Conservation (phyloP, 2,888 invertebrate species). For the Tipula helvola region DNA sequence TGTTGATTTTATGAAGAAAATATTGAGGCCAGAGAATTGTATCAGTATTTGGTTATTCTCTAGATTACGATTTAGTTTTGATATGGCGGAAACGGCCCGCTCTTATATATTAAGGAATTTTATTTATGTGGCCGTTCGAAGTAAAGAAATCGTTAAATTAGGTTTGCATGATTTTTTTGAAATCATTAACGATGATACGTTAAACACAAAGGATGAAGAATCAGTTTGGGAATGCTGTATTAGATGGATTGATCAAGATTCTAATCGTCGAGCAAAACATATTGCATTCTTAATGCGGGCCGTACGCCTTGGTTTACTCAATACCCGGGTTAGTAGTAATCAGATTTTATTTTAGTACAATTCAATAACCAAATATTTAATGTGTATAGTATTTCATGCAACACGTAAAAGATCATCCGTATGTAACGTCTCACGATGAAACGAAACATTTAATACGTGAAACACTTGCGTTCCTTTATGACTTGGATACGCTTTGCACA, state of each 20-base stretch:
- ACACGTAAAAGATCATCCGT: slow-evolving; percentile 77
- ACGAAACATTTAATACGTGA: slow-evolving; percentile 83
- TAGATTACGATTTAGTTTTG: slow-evolving; percentile 58
- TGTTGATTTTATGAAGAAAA: slow-evolving; percentile 56
- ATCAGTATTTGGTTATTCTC: slow-evolving; percentile 78
- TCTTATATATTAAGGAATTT: slow-evolving; percentile 64
- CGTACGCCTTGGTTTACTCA: slow-evolving; percentile 69
- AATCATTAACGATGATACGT: slow-evolving; percentile 68
- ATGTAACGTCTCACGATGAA: slow-evolving; percentile 68
- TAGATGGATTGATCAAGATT: slow-evolving; percentile 74
- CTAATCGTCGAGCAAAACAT: slow-evolving; percentile 55
- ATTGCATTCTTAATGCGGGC: slow-evolving; percentile 69
- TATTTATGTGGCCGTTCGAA: slow-evolving; percentile 55
- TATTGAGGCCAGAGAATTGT: slow-evolving; percentile 64
- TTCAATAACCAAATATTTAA: not conserved
- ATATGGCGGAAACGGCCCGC: slow-evolving; percentile 45
- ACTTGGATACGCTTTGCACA: slow-evolving; percentile 73
- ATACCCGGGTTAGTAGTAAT: slow-evolving; percentile 46
- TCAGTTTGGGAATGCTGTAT: slow-evolving; percentile 75
- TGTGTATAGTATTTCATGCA: slow-evolving; percentile 76
- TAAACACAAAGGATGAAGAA: slow-evolving; percentile 81
- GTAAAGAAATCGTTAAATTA: slow-evolving; percentile 61
- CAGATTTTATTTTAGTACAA: slow-evolving; percentile 11
- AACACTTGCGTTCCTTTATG: slow-evolving; percentile 81
- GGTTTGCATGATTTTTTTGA: slow-evolving; percentile 59